These are phyloP conservation scores for Lucilia sericata DNA, from an alignment of 1,140 invertebrate species.

Conservation along the genomic window DNA sequence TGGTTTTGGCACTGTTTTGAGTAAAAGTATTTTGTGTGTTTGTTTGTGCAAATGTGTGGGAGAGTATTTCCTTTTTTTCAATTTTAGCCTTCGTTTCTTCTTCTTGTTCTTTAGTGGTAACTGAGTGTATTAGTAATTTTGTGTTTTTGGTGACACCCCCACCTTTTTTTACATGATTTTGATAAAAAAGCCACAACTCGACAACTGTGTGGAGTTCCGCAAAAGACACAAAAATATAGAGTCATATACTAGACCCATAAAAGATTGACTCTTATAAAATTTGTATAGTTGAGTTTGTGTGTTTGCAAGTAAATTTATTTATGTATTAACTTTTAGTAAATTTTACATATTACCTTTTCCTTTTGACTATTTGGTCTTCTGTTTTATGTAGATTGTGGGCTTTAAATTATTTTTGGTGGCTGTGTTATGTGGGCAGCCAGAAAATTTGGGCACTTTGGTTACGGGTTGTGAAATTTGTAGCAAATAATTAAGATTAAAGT, in stretches of 20 bases:
- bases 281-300: too few species aligned
- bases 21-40: conserved; percentile 27
- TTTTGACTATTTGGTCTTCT: too few species aligned
- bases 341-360: too few species aligned
- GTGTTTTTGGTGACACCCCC: conserved; percentile 49
- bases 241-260: background rate
- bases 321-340: too few species aligned
- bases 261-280: too few species aligned
- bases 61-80: conserved; percentile 15
- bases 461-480: too few species aligned
- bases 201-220: conserved; percentile 54
- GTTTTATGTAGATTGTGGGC: too few species aligned
- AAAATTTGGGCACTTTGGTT: too few species aligned
- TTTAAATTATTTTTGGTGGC: too few species aligned
- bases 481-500: too few species aligned
- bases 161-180: conserved; percentile 12
- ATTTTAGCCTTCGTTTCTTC: background rate
- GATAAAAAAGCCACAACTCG: conserved; percentile 53
- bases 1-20: conserved; percentile 41
- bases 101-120: background rate
- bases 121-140: conserved; percentile 1
- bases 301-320: too few species aligned
- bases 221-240: conserved; percentile 38
- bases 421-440: too few species aligned
- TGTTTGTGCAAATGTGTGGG: conserved; percentile 17